These are phyloP conservation scores for Entelurus aequoreus DNA, from an alignment of 2,113 vertebrate genomes.

Conservation along the genomic window DNA sequence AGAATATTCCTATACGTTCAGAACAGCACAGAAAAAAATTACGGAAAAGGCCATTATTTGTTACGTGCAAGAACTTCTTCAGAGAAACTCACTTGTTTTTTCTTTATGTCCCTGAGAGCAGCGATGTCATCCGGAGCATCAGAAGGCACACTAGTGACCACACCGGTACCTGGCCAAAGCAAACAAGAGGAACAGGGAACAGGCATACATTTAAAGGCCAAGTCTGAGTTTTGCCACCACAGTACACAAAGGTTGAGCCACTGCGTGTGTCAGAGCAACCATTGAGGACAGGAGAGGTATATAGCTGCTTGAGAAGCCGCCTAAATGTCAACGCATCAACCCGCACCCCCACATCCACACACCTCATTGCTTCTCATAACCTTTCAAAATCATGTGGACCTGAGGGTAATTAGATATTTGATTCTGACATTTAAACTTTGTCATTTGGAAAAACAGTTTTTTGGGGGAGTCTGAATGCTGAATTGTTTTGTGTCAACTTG, in stretches of 20 bases:
- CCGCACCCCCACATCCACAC: neutral
- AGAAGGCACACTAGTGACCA: constrained; percentile 96
- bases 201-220: neutral
- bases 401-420: constrained; percentile 7
- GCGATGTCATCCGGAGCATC: constrained; percentile 93
- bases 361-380: constrained; percentile 14
- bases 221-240: neutral
- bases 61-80: neutral
- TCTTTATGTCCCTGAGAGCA: constrained; percentile 91
- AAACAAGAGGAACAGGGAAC: neutral
- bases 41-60: no score
- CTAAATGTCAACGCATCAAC: neutral
- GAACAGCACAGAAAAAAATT: no score
- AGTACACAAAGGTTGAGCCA: neutral
- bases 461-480: neutral
- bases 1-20: neutral
- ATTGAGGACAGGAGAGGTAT: neutral
- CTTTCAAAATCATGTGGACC: constrained; percentile 5
- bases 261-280: neutral
- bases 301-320: neutral
- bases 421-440: constrained; percentile 27
- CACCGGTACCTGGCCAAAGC: constrained; percentile 80
- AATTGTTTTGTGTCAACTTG: neutral
- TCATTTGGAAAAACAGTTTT: constrained; percentile 15
- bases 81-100: constrained; percentile 79